A percentile compares a stretch with the other conserved stretches of the same genome.
These are phyloP conservation scores for Ornithorhynchus anatinus DNA, from an alignment of 2,113 vertebrate species.

Conservation along the genomic window DNA sequence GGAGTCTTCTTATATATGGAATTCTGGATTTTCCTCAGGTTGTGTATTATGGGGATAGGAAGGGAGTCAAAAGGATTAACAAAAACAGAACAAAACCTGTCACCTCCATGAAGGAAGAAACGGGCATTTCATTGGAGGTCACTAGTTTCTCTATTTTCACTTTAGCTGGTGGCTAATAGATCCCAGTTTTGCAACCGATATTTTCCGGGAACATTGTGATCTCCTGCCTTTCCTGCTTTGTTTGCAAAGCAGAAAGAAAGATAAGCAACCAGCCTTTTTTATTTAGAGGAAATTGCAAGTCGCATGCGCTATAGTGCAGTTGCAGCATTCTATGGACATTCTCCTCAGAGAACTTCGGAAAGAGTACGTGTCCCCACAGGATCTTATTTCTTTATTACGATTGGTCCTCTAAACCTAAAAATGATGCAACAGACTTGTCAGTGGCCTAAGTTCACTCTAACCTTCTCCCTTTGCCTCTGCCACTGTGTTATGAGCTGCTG, in stretches of 20 bases:
- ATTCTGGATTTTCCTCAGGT: neutral
- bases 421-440: neutral
- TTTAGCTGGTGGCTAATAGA: neutral
- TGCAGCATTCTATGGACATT: neutral
- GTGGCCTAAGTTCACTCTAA: neutral
- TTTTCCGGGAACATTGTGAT: neutral
- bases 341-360: neutral
- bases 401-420: constrained; percentile 8
- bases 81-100: constrained; percentile 22
- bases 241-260: neutral
- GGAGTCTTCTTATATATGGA: neutral
- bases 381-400: neutral
- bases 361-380: neutral
- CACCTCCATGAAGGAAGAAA: constrained; percentile 26
- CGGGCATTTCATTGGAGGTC: constrained; percentile 13
- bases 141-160: neutral
- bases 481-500: neutral
- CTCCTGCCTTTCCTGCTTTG: too few relatives aligned
- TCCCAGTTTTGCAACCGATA: neutral
- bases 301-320: neutral
- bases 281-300: neutral
- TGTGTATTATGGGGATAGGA: neutral
- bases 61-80: constrained; percentile 33
- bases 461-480: neutral
- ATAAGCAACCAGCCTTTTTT: neutral